Base-by-base conservation (phyloP, 2,888 invertebrate species). In the Gymnoscelis rufifasciata region DNA sequence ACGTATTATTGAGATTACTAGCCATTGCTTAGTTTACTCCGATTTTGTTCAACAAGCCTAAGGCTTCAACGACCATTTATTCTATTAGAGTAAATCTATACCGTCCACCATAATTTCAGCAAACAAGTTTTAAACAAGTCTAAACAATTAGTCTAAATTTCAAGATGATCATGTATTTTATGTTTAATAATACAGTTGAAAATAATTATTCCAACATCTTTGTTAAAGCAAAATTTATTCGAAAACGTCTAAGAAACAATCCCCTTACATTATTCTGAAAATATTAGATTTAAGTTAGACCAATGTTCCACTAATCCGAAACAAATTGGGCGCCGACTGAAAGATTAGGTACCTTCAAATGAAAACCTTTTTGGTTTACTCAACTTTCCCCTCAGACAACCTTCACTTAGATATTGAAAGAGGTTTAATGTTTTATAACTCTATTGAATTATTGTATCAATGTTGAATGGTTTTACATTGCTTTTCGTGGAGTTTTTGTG, bases 361-460 rank as follows among this genome's bases (percentile, higher is more conserved):
- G 13, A 45, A 41, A 36, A 15, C n/a, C 40, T 30, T 37, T 37
- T 40, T 26, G 40, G 40, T 36, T 37, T 38, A 44, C 39, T 23
- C 27, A 35, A 35, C 33, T 27, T 29, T 40, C 10, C 12, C 15
- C 26, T 13, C 40, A 46, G 30, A 41, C 23, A 46, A 46, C 40
- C 46, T 39, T 14, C 19, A 23, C 14, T 26, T 33, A 6, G 14
- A 35, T 28, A 41, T 35, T 33, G 26, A 35, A 35, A n/a, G 10
- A n/a, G 19, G 7, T 19, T 15, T 10, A 6, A 11, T 15, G 10
- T 33, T 19, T 6, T 7, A n/a, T 10, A 28, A 10, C n/a, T 28
- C 2, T n/a, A 10, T 28, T 28, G 1, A 28, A 28, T 28, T n/a
- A 28, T 10, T 19, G 19, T 19, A 19, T 19, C 19, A 19, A 19